Conservation (phyloP, 2,888 invertebrate genomes). For the Creontiades dilutus region DNA sequence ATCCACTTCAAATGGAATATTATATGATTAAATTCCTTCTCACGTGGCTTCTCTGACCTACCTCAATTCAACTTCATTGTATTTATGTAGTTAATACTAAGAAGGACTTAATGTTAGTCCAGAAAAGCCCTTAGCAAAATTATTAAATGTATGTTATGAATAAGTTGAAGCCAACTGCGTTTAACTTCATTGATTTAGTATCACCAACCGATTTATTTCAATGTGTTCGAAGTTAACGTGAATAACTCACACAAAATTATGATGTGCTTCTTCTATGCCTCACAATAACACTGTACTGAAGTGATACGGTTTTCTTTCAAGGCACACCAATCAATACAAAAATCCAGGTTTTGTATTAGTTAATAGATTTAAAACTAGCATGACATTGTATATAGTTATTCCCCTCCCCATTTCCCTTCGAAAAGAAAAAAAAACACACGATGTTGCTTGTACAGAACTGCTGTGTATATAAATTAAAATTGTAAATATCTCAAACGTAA, state of each 20-base stretch:
- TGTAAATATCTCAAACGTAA: constrained; percentile 49
- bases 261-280: background rate
- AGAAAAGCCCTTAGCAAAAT: no score
- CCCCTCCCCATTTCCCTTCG: background rate
- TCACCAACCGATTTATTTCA: no score
- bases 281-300: background rate
- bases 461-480: constrained; percentile 22
- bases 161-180: no score
- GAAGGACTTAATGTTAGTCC: no score
- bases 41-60: no score
- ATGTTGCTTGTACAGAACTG: constrained; percentile 50
- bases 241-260: background rate
- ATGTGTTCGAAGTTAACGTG: no score
- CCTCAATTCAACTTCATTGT: no score
- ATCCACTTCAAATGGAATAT: no score
- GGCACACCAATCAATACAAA: background rate
- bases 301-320: background rate
- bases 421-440: background rate
- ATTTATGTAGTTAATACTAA: no score
- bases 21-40: no score
- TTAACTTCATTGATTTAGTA: no score
- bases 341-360: background rate
- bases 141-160: no score
- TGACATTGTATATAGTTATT: constrained; percentile 2
- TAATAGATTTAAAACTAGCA: background rate